These are phyloP conservation scores for Cyclura pinguis DNA, from an alignment of 2,797 vertebrate genomes.

Conservation along the genomic window DNA sequence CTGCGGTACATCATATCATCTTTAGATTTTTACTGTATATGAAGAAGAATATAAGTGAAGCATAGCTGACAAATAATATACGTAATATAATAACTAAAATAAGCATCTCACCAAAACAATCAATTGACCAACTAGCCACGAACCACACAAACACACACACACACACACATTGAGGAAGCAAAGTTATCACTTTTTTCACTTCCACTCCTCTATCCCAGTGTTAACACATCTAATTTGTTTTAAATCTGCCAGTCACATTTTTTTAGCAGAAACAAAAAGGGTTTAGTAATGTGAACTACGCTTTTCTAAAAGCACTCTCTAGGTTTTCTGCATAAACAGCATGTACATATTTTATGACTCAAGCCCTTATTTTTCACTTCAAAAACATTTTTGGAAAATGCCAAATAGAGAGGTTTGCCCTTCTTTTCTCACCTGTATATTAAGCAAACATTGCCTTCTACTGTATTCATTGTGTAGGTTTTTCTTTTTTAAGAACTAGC, in stretches of 20 bases:
- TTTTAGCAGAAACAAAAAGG: constrained; percentile 47
- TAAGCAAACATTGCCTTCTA: constrained; percentile 50
- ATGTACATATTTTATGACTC: constrained; percentile 62
- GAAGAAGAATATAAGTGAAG: constrained; percentile 40
- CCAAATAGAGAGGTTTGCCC: neutral
- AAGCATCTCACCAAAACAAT: constrained; percentile 34
- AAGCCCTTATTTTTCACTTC: constrained; percentile 62
- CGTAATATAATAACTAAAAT: constrained; percentile 15
- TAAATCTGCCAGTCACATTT: constrained; percentile 40
- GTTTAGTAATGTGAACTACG: constrained; percentile 41
- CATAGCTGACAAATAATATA: neutral
- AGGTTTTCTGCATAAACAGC: constrained; percentile 52
- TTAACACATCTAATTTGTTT: constrained; percentile 61
- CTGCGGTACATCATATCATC: constrained; percentile 8
- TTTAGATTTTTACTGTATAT: neutral
- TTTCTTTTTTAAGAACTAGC: neutral
- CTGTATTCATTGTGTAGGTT: constrained; percentile 11
- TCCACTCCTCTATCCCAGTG: neutral
- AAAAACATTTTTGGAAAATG: constrained; percentile 50
- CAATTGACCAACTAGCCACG: constrained; percentile 13
- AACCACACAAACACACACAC: neutral
- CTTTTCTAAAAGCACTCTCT: constrained; percentile 44
- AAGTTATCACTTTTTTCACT: neutral
- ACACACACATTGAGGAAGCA: neutral
- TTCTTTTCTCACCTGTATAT: constrained; percentile 37